Evolutionary conservation across 2,888 invertebrate species (phyloP).

Genomic region (Noctua janthe): DNA sequence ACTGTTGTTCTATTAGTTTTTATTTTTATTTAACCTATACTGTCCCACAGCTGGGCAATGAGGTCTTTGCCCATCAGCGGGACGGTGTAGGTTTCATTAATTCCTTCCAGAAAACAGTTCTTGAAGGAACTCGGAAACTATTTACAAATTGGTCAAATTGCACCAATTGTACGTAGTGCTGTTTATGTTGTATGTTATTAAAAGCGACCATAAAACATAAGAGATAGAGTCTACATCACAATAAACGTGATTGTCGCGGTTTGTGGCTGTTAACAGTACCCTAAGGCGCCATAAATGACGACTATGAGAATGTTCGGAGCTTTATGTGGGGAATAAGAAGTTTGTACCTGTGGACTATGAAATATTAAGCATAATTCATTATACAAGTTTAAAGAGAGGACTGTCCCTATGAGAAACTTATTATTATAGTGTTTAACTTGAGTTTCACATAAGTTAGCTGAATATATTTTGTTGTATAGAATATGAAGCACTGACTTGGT

Average conservation of each 20-base stretch:
- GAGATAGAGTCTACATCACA: constrained; percentile 24
- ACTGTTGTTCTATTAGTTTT: too few species aligned
- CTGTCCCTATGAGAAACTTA: background rate
- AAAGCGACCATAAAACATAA: constrained; percentile 30
- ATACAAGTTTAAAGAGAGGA: background rate
- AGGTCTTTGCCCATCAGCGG: background rate
- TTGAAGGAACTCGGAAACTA: background rate
- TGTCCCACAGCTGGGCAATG: too few species aligned
- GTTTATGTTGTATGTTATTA: background rate
- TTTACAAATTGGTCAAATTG: background rate
- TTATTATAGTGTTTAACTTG: background rate
- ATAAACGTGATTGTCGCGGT: constrained; percentile 31
- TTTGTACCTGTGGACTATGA: constrained; percentile 3
- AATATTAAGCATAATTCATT: background rate
- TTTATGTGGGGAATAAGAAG: background rate
- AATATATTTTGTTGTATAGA: background rate
- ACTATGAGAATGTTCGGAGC: constrained; percentile 12
- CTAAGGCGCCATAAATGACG: constrained; percentile 34
- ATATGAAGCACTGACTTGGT: too few species aligned
- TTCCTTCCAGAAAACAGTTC: background rate
- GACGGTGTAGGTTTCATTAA: background rate
- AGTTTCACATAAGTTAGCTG: background rate
- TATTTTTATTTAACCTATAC: too few species aligned
- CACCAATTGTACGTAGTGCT: background rate
- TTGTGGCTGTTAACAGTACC: constrained; percentile 21